phyloP scores from a whole-genome alignment of 2,888 invertebrate genomes.

The Rhagophthalmus giganteus region DNA sequence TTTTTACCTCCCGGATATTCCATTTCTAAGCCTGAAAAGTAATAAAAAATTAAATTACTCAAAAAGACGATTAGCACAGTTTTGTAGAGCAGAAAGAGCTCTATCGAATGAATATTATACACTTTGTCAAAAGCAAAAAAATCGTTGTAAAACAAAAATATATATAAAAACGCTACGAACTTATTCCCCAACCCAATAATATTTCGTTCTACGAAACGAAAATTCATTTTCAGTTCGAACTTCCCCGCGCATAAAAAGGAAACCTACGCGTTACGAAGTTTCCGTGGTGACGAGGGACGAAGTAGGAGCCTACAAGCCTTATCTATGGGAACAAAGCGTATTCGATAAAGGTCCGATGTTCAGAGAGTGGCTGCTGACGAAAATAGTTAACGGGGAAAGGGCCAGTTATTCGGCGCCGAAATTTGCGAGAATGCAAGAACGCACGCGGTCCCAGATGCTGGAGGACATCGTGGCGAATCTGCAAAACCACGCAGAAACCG shows the following conservation, averaged over 20 bases:
- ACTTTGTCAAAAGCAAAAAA: no score
- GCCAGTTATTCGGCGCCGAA: conserved; percentile 94
- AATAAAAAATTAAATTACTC: no score
- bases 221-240: conserved; percentile 71
- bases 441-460: conserved; percentile 90
- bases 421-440: conserved; percentile 92
- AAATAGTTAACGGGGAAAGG: conserved; percentile 91
- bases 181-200: no score
- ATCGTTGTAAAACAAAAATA: no score
- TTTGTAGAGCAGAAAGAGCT: no score
- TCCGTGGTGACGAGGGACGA: conserved; percentile 92
- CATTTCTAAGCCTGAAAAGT: no score
- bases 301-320: conserved; percentile 94
- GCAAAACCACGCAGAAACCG: conserved; percentile 92
- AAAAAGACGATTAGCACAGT: no score
- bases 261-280: conserved; percentile 87
- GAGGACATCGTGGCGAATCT: conserved; percentile 93
- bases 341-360: conserved; percentile 95
- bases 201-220: no score
- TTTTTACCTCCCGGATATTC: no score
- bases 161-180: no score
- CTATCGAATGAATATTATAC: no score
- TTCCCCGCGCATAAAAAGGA: conserved; percentile 82
- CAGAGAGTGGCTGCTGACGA: conserved; percentile 90
- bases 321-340: conserved; percentile 92